phyloP scores from a whole-genome alignment of 2,888 invertebrate genomes.

The Synergus itoensis region DNA sequence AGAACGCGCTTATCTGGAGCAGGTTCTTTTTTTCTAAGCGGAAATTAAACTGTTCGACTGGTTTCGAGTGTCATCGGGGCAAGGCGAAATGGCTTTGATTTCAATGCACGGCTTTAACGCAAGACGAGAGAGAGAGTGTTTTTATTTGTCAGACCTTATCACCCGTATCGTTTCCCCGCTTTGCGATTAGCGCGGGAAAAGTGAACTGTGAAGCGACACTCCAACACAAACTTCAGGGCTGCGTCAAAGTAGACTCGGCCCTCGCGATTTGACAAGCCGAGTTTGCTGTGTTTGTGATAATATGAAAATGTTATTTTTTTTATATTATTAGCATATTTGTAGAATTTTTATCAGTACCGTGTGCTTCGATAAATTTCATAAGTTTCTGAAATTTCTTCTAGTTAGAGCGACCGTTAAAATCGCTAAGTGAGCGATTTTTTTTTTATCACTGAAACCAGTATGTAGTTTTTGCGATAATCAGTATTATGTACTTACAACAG shows the following conservation, averaged over 20 bases:
- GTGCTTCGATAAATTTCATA: background rate
- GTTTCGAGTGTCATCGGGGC: slow-evolving; percentile 35
- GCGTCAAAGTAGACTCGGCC: background rate
- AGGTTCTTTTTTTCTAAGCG: slow-evolving; percentile 6
- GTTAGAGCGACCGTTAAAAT: background rate
- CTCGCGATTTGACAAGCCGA: background rate
- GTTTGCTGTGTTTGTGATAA: slow-evolving; percentile 4
- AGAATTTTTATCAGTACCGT: background rate
- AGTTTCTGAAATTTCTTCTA: background rate
- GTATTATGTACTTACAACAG: slow-evolving; percentile 11
- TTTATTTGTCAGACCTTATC: slow-evolving; percentile 18
- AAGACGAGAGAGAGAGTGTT: slow-evolving; percentile 17
- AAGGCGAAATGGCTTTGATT: slow-evolving; percentile 22
- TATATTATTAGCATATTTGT: background rate
- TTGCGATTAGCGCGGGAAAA: slow-evolving; percentile 15
- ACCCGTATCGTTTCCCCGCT: slow-evolving; percentile 7
- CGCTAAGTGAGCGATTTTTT: background rate
- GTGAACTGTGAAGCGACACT: background rate
- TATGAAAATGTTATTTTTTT: background rate
- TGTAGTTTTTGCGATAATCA: background rate
- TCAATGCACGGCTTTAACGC: slow-evolving; percentile 10
- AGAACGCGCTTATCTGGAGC: background rate
- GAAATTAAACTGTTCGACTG: slow-evolving; percentile 15
- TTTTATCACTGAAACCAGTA: background rate
- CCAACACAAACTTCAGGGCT: slow-evolving; percentile 1